Evolutionary conservation across 2,888 invertebrate species (phyloP), one percentile per base, ranked within the genome.

Genomic region (Phaedon cochleariae): DNA sequence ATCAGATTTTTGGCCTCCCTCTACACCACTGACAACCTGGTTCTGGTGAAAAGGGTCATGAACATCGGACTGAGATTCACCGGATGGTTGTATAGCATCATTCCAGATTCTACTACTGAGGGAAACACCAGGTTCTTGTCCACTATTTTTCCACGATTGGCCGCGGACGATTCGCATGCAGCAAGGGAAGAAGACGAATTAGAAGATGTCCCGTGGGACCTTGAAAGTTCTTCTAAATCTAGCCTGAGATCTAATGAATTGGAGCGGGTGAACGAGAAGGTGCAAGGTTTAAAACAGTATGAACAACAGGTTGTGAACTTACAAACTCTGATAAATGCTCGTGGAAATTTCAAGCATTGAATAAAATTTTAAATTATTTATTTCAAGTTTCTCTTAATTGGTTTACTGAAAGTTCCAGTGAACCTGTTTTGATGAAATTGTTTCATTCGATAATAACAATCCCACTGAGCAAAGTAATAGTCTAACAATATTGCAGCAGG

Each of bases 21-120:
- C 6, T 74, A 74, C 54, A 77, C 76, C 15, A 64, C 72, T 2
- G 78, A 79, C n/a, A 79, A 79, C 48, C 62, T 79, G 9, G 20
- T 68, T 9, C 58, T 77, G 22, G n/a, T 76, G 12, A 72, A 75
- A 31, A 73, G 65, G 22, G 58, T 71, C 6, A 18, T 76, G 17
- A 69, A 71, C 21, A 53, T 74, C 10, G 68, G 61, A 0, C 51
- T 71, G 6, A 52, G 74, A 12, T 63, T 73, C 12, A 59, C 65
- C 7, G 54, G 34, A 5, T 74, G 72, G 69, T 0, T 73, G 10
- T 61, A 62, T 31, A 34, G 53, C 7, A 45, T 72, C 12, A 55
- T 75, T 1, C 75, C 74, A 0, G 62, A 60, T 10, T 31, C 64
- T 10, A 69, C 67, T 2, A 48, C 45, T 2, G 67, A 70, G n/a